Evolutionary conservation across 2,888 invertebrate genomes (phyloP), one percentile per base, ranked within the genome.

Genomic region (Ectemnius cavifrons): DNA sequence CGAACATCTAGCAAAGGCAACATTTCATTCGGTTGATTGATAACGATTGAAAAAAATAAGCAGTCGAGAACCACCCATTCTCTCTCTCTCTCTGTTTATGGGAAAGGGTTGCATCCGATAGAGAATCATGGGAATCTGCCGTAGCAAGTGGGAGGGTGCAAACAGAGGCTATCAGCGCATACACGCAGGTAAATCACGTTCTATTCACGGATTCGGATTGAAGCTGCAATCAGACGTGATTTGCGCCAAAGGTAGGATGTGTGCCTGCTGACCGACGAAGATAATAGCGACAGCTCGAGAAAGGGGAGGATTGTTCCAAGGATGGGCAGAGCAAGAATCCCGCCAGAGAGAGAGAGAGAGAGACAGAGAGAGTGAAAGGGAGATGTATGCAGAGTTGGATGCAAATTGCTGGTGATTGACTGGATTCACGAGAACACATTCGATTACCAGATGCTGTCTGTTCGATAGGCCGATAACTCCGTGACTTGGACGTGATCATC

Each of bases 171-270:
- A 47, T 56, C 61, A 20, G 74, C 73, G 66, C 67, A 74, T 63
- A 64, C 62, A 73, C 73, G 71, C 70, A 80, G 78, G 83, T 83
- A 84, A 89, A 89, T 89, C 87, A 89, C 86, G 86, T 85, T 83
- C 88, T 85, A 89, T 89, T 89, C 88, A 88, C 83, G 86, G 84
- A 83, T 86, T 84, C 80, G 82, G 84, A 84, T 84, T 85, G 81
- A 85, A 87, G 86, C 85, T 84, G 80, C 88, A 87, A 86, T 86
- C 86, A 86, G 87, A 84, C 85, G 84, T 86, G 86, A 88, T 89
- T 88, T 82, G 82, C 76, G 81, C 82, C 81, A 84, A 86, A 86
- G 83, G 83, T 76, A 73, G 67, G 77, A 78, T 2, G 4, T 52
- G 13, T 52, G 52, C 52, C 73, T 81, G 83, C 78, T 79, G 74